These are phyloP conservation scores for Labia minor DNA, from an alignment of 2,888 invertebrate species.

Conservation along the genomic window DNA sequence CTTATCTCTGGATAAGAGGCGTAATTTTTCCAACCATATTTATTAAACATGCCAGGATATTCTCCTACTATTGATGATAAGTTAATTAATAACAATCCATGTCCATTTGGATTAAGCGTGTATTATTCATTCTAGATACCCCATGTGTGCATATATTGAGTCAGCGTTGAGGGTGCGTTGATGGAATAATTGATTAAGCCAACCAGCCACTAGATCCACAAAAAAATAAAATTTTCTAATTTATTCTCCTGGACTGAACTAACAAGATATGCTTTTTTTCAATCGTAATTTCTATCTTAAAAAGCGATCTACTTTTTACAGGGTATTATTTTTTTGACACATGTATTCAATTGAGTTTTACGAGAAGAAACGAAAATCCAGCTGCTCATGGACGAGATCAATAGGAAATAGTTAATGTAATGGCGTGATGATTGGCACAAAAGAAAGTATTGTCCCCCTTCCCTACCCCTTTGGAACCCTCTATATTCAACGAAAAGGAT, in stretches of 20 bases:
- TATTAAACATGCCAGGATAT: background rate
- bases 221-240: background rate
- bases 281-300: background rate
- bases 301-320: no score
- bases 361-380: no score
- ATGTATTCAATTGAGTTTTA: no score
- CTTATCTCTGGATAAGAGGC: no score
- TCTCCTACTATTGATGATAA: background rate
- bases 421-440: no score
- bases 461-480: no score
- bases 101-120: background rate
- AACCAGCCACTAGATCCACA: background rate
- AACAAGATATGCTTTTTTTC: background rate
- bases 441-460: no score
- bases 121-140: background rate
- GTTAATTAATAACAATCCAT: conserved; percentile 5
- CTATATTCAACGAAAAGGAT: no score
- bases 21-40: background rate
- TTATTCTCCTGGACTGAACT: background rate
- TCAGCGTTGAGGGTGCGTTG: background rate
- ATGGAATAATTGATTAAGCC: conserved; percentile 9
- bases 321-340: no score
- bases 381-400: no score
- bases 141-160: conserved; percentile 7
- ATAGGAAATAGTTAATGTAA: no score